Evolutionary conservation across 2,797 vertebrate genomes (phyloP).

Genomic region (Sebastes minor): DNA sequence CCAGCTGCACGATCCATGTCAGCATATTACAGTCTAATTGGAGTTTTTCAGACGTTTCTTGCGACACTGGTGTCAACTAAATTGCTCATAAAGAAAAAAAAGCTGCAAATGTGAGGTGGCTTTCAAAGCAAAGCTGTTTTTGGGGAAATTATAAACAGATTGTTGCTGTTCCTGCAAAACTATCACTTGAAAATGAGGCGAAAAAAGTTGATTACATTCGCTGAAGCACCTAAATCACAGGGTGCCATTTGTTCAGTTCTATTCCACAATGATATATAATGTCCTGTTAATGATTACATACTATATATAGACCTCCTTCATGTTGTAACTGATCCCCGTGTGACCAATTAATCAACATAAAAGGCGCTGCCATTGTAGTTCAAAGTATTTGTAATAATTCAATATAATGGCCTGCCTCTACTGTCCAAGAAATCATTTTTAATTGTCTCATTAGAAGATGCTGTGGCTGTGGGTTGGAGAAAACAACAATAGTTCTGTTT

Average conservation of each 20-base stretch:
- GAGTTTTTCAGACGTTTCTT: constrained; percentile 15
- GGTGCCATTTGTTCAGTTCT: constrained; percentile 28
- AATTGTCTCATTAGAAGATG: constrained; percentile 79
- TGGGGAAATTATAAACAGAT: constrained; percentile 24
- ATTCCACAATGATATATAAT: constrained; percentile 37
- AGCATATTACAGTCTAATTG: constrained; percentile 28
- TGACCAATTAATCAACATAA: constrained; percentile 80
- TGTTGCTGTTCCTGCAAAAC: constrained; percentile 10
- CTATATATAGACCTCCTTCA: constrained; percentile 64
- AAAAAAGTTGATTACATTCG: constrained; percentile 24
- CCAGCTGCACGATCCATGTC: constrained; percentile 22
- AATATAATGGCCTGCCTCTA: constrained; percentile 64
- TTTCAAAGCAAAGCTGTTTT: constrained; percentile 37
- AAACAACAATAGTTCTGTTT: constrained; percentile 71
- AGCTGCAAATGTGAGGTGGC: not conserved
- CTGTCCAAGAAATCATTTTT: constrained; percentile 78
- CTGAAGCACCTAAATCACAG: constrained; percentile 12
- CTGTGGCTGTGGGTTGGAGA: constrained; percentile 52
- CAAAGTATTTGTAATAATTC: constrained; percentile 76
- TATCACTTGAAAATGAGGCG: not conserved
- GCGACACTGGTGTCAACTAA: constrained; percentile 12
- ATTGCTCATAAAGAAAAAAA: constrained; percentile 7
- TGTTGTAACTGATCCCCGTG: constrained; percentile 69
- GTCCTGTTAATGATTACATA: constrained; percentile 55
- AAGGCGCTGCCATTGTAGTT: constrained; percentile 62